Base-by-base conservation (phyloP, 1,140 invertebrate species). In the Drosophila serrata region DNA sequence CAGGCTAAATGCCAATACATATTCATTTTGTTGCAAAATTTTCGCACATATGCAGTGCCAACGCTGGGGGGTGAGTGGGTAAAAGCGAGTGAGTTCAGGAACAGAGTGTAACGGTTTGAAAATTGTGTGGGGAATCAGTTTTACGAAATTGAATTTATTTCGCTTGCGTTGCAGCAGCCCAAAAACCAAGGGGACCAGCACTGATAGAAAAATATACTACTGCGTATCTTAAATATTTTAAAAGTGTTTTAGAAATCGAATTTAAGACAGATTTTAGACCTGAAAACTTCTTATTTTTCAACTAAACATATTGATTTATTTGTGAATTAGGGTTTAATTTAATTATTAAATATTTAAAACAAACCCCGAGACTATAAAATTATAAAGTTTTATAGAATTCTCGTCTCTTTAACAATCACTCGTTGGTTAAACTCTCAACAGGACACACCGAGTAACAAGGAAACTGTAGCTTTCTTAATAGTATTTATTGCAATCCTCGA, bases 91-190 rank as follows among this genome's bases (percentile, higher is more conserved):
- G 58, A 64, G 63, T 64, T 64, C 17, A 24, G 33, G 22, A 33
- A 24, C 37, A 7, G 33, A 39, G 46, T 15, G 40, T 45, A 19
- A 42, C 31, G 37, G 39, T 64, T 70, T 62, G 79, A 86, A 87
- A 87, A 87, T 87, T 87, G 84, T 87, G 84, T 88, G 84, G 84
- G 84, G 84, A 88, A 90, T 88, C 84, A 88, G 84, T 88, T 88
- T 88, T 90, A 84, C 61, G 70, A 90, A 90, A 88, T 88, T 88
- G 84, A 88, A 88, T 88, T 88, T 88, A 88, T 88, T 88, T 88
- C 81, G 81, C 85, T 75, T 70, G 80, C 84, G 63, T 51, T 86
- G 68, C 79, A 69, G 68, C 49, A 85, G 58, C 39, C 51, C 27
- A 43, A 43, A 37, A 59, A 59, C 68, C 39, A 70, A 75, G 68